Evolutionary conservation across 2,888 invertebrate species (phyloP), one percentile per base, ranked within the genome.

Genomic region (Plebejus anna): DNA sequence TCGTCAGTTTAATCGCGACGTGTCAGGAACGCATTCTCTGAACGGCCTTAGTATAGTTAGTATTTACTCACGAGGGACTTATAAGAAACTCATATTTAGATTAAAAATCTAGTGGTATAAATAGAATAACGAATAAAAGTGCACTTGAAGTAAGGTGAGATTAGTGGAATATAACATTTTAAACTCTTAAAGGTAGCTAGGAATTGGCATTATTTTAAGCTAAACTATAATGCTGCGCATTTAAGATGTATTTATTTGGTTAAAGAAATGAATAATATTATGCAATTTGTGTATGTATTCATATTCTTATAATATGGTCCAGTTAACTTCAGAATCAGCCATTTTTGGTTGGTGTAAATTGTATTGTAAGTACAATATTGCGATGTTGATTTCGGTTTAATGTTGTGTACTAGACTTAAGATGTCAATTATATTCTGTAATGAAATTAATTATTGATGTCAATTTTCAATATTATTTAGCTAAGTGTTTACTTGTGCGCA

Each of bases 101-200:
- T 75, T 9, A 7, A 75, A 7, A 75, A 75, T 59, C 38, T 61
- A 73, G 73, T 22, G 28, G 83, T 80, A 83, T 79, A 81, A 86
- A 83, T 80, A 85, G 82, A 89, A 88, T 87, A 86, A 83, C 90
- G 90, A 90, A 87, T 81, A 89, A 86, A 92, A 92, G 92, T 92
- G 92, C 92, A 92, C 92, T 92, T 92, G 89, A 87, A 78, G 78
- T 84, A 81, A 83, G 80, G 79, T 82, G 79, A 78, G 71, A 73
- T 78, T 80, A 81, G 80, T 22, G 51, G 32, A 51, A 73, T 71
- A 42, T 42, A 42, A 42, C 71, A 42, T 71, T 71, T 71, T 32
- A 66, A 66, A 36, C 66, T 66, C 66, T 22, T 66, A 32, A 22
- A 32, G 61, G 7, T 32, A 66, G 13, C 66, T 66, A 66, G 32